Percentiles rank a stretch among this genome's conserved stretches.
phyloP scores from a whole-genome alignment of 2,113 vertebrate species.

The Saccopteryx leptura region DNA sequence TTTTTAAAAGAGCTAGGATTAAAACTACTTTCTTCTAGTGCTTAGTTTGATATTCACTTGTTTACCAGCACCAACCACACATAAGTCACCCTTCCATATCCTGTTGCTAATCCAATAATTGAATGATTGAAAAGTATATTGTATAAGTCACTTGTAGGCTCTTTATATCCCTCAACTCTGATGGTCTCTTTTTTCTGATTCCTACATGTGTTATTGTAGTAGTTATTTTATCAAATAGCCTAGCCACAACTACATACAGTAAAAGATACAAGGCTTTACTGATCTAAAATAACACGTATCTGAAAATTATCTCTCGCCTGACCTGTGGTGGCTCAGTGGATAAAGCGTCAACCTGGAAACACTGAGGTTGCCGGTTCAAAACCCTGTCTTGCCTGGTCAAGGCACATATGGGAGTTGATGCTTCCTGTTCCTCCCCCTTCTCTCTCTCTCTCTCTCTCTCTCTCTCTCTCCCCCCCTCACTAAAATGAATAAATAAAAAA shows the following conservation, averaged over 20 bases:
- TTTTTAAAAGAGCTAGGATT: neutral
- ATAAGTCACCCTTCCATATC: neutral
- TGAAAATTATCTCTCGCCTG: slow-evolving; percentile 26
- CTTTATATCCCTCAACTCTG: neutral
- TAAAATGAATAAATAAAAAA: too few relatives aligned
- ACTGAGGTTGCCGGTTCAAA: too few relatives aligned
- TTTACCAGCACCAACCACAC: slow-evolving; percentile 1
- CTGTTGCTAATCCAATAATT: slow-evolving; percentile 29
- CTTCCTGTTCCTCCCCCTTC: too few relatives aligned
- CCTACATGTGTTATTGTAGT: slow-evolving; percentile 53
- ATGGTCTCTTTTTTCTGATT: neutral
- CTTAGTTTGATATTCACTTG: slow-evolving; percentile 47
- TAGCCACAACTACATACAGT: slow-evolving; percentile 40
- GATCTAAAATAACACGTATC: neutral
- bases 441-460: too few relatives aligned
- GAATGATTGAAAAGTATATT: slow-evolving; percentile 36
- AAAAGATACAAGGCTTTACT: slow-evolving; percentile 6
- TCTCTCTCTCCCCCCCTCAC: too few relatives aligned
- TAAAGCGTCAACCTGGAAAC: too few relatives aligned
- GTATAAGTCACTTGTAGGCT: neutral
- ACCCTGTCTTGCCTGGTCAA: too few relatives aligned
- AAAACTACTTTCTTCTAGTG: slow-evolving; percentile 34
- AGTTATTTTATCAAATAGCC: slow-evolving; percentile 47
- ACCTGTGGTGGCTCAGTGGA: too few relatives aligned
- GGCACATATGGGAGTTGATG: too few relatives aligned